Evolutionary conservation across 2,797 vertebrate species (phyloP).

Genomic region (Jordanella pulchra): DNA sequence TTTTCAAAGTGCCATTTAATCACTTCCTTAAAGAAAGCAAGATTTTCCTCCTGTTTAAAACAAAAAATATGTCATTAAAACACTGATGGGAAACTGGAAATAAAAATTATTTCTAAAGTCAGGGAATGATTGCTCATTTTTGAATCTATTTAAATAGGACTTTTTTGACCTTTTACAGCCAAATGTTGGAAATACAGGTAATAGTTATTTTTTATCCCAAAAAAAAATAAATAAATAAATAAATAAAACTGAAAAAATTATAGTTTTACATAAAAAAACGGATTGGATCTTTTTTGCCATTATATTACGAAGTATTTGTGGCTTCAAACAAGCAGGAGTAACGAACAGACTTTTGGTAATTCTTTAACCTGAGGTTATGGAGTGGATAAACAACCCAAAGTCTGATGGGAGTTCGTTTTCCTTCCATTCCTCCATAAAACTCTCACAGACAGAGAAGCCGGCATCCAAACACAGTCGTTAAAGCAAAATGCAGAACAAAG

Average conservation of each 20-base stretch:
- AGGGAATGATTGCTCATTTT: background rate
- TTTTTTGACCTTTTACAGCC: background rate
- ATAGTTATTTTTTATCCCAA: too few relatives aligned
- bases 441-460: conserved; percentile 50
- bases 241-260: background rate
- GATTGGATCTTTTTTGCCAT: background rate
- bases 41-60: background rate
- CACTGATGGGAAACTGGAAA: background rate
- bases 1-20: background rate
- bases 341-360: conserved; percentile 43
- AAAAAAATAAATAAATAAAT: too few relatives aligned
- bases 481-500: conserved; percentile 29
- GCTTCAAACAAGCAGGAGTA: conserved; percentile 55
- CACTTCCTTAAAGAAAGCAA: background rate
- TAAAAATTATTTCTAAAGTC: background rate
- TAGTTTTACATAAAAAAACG: background rate
- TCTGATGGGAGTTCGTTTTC: conserved; percentile 27
- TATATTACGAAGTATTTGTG: conserved; percentile 17
- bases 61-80: background rate
- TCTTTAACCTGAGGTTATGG: conserved; percentile 50
- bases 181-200: background rate
- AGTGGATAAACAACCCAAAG: conserved; percentile 25
- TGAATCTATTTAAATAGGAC: background rate
- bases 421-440: conserved; percentile 52
- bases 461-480: conserved; percentile 67